Base-by-base conservation (phyloP, 2,113 vertebrate genomes). In the Benthochromis sp. region DNA sequence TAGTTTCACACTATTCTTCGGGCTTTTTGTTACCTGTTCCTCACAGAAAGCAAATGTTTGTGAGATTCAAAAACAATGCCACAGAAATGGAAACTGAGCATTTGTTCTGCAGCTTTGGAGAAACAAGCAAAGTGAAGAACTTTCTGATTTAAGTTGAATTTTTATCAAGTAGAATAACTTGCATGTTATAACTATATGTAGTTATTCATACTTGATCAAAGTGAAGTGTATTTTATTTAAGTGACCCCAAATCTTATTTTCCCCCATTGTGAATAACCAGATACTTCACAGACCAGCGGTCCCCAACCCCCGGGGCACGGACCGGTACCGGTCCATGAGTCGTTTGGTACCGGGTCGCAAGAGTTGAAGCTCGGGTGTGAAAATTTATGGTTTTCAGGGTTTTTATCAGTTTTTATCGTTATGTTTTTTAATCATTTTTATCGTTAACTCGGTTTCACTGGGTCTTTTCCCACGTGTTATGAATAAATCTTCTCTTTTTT, bases 1-100 rank as follows among this genome's bases (percentile, higher is more conserved):
- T 84, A 87, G 84, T 91, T 93, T 94, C 84, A 92, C 88, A 88
- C 90, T 86, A 88, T 34, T 91, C 55, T 55, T 61, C 27, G 24
- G 84, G 43, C 81, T 90, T 93, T 92, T 91, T 92, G 87, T 90
- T 50, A 91, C 84, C 86, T 89, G 66, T 84, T 80, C 80, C 38
- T 50, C 52, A 34, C 31, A 85, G 27, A 90, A 73, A 83, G 50
- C 82, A 88, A 86, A 71, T 92, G 90, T 91, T 92, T 78, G 90
- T 71, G 85, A 89, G 86, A 90, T 43, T 55, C 38, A 66, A 50
- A 86, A 29, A 88, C 85, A 91, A 90, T 71, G 57, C 38, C 2
- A 38, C 7, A 1, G 34, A 90, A 83, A 76, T 78, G 63, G 57
- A 50, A 87, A 34, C 40, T 16, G 14, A 13, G 52, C 52, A 29